A percentile compares a stretch with the other conserved stretches of the same genome.
Evolutionary conservation across 2,888 invertebrate species (phyloP).

Genomic region (Cosmia trapezina): DNA sequence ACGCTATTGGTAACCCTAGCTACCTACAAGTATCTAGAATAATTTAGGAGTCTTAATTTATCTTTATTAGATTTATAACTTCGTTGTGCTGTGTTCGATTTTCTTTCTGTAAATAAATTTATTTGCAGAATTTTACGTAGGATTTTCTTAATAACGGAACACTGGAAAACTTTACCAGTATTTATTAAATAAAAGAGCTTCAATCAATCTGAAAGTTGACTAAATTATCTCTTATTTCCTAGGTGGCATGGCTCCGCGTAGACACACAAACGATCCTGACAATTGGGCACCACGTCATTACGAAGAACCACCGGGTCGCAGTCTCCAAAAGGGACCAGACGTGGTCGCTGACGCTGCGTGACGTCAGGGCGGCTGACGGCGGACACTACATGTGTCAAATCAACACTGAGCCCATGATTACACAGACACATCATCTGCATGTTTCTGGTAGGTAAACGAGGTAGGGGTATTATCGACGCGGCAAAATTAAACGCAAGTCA

Average conservation of each 20-base stretch:
- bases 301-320: conserved; percentile 95
- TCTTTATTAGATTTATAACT: not conserved
- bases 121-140: not conserved
- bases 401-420: conserved; percentile 92
- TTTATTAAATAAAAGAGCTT: not conserved
- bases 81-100: not conserved
- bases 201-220: too few relatives aligned
- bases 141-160: not conserved
- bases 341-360: conserved; percentile 94
- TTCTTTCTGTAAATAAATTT: not conserved
- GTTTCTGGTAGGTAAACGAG: conserved; percentile 75
- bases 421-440: conserved; percentile 81
- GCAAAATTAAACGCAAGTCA: too few relatives aligned
- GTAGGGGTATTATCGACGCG: too few relatives aligned
- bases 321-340: conserved; percentile 94
- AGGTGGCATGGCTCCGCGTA: conserved; percentile 97
- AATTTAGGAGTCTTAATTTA: not conserved
- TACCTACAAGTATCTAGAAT: not conserved
- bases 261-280: conserved; percentile 97
- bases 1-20: not conserved
- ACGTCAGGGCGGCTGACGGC: conserved; percentile 94
- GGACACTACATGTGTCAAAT: conserved; percentile 95
- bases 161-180: not conserved
- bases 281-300: conserved; percentile 96
- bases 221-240: conserved; percentile 47